phyloP scores from a whole-genome alignment of 2,113 vertebrate genomes.

The Camelus dromedarius region DNA sequence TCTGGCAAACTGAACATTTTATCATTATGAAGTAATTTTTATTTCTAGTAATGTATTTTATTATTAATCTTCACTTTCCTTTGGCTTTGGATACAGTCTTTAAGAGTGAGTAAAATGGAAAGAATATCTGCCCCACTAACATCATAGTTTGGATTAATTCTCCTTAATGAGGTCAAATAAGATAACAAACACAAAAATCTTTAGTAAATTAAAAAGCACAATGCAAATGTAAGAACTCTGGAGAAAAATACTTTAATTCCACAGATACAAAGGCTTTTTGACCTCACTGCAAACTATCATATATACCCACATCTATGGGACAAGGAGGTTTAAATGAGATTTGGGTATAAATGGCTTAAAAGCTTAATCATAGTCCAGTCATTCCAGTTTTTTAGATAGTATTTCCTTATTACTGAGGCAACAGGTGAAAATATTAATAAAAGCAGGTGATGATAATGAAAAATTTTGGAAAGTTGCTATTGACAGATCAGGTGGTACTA shows the following conservation, averaged over 20 bases:
- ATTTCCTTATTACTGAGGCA: not conserved
- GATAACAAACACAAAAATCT: not conserved
- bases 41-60: conserved; percentile 7
- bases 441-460: not conserved
- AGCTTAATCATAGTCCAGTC: not conserved
- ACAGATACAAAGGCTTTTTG: not conserved
- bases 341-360: not conserved
- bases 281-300: not conserved
- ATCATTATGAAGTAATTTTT: not conserved
- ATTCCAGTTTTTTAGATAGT: not conserved
- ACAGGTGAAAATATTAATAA: not conserved
- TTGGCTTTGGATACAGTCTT: not conserved
- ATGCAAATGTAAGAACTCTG: not conserved
- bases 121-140: not conserved
- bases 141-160: not conserved
- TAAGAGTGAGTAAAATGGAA: not conserved
- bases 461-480: not conserved
- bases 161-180: not conserved
- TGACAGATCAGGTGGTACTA: not conserved
- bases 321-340: not conserved
- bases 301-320: not conserved
- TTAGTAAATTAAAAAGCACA: not conserved
- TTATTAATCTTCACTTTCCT: not conserved
- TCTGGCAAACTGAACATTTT: not conserved
- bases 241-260: not conserved